Base-by-base conservation (phyloP, 2,888 invertebrate species). In the Antitype chi region DNA sequence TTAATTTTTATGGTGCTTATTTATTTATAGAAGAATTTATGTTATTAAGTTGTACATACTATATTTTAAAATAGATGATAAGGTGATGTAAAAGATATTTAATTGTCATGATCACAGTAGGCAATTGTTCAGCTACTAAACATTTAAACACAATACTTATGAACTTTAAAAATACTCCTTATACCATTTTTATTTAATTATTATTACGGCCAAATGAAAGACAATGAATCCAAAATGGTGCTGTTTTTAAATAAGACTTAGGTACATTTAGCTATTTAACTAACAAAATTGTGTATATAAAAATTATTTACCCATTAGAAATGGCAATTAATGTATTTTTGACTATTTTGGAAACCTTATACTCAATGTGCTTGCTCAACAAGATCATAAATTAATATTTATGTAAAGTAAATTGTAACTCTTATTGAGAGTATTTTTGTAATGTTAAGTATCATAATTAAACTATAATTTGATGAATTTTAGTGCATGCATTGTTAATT, bases 161-260 rank as follows among this genome's bases (percentile, higher is more conserved):
- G 25, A 64, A 32, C 32, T 52, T 59, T 64, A 11, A 63, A 72
- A 76, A 17, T 2, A 55, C 15, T 67, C n/a, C 20, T 23, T 55
- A n/a, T n/a, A 23, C 23, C 13, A 13, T 17, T 23, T 47, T 17
- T 75, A 20, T 52, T 13, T 23, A 15, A 17, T 53, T 62, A n/a
- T 15, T 47, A 79, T 78, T 63, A 64, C 17, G 76, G 80, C 86
- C 86, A 89, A 91, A 92, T 83, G 76, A 88, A 88, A 70, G 81
- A 90, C 90, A 92, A 90, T 87, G 85, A 90, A 94, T 94, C 92
- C 91, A 92, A 92, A 93, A 77, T 93, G 95, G 94, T 95, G 95
- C 95, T 95, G 91, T 87, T 87, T 75, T 79, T 53, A 68, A 63
- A 49, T 68, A 70, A 76, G n/a, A 47, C 17, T 43, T 52, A 28